These are phyloP conservation scores for Plecturocebus donacophilus DNA, from an alignment of 2,113 vertebrate genomes.

Conservation along the genomic window DNA sequence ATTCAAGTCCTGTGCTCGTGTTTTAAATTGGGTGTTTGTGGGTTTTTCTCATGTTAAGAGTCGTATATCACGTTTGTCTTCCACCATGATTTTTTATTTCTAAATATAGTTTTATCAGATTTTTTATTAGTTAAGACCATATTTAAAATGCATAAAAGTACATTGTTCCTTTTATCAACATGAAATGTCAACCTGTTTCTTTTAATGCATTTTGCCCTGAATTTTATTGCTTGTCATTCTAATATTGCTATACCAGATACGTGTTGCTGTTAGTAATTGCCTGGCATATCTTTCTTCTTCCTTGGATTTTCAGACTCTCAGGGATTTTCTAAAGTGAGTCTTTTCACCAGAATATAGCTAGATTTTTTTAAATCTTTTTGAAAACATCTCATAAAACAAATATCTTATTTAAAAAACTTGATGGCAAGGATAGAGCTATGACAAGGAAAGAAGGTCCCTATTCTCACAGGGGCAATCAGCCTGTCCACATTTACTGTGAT, in stretches of 20 bases:
- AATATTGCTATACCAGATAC: background rate
- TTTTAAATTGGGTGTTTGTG: background rate
- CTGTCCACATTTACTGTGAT: background rate
- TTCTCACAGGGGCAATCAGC: background rate
- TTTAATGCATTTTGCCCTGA: background rate
- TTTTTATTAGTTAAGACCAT: background rate
- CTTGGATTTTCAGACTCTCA: background rate
- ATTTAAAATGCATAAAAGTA: background rate
- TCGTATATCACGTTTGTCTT: background rate
- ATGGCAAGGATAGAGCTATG: background rate
- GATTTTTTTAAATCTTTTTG: background rate
- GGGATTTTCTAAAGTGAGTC: background rate
- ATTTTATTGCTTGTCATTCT: background rate
- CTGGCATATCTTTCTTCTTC: background rate
- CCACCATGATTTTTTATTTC: background rate
- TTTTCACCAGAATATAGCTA: background rate
- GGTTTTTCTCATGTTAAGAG: background rate
- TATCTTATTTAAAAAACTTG: background rate
- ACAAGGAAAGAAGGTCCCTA: background rate
- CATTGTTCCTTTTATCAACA: background rate
- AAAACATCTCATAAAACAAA: background rate
- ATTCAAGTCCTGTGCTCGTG: background rate
- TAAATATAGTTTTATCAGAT: background rate
- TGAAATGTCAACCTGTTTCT: background rate
- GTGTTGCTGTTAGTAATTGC: background rate